phyloP scores from a whole-genome alignment of 2,888 invertebrate genomes.

The Tachystola acroxantha region DNA sequence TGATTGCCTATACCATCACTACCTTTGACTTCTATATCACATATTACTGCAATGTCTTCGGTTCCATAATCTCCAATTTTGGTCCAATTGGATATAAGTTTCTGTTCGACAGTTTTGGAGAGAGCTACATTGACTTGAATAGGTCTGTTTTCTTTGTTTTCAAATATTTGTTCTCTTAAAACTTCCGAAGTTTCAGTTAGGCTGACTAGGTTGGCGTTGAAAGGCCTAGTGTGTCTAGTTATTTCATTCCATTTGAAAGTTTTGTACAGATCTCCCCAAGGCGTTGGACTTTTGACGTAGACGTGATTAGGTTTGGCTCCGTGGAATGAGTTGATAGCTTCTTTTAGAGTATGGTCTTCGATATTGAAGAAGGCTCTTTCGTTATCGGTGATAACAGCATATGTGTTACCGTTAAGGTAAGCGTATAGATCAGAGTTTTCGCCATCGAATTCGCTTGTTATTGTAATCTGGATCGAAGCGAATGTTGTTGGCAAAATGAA shows the following conservation, averaged over 20 bases:
- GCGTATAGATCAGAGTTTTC: slow-evolving; percentile 17
- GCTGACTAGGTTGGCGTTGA: slow-evolving; percentile 18
- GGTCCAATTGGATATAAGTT: background rate
- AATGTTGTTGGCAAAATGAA: slow-evolving; percentile 17
- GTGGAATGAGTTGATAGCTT: slow-evolving; percentile 20
- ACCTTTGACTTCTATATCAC: background rate
- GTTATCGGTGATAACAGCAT: slow-evolving; percentile 21
- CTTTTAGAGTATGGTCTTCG: slow-evolving; percentile 24
- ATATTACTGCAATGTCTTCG: background rate
- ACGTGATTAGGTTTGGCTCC: slow-evolving; percentile 24
- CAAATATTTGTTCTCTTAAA: background rate
- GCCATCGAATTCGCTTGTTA: slow-evolving; percentile 17
- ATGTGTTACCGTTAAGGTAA: slow-evolving; percentile 5
- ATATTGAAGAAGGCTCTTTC: slow-evolving; percentile 27
- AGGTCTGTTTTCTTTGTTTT: slow-evolving; percentile 19
- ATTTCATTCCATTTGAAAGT: slow-evolving; percentile 27
- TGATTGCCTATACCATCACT: background rate
- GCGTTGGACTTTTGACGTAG: slow-evolving; percentile 27
- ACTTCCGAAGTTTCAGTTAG: background rate
- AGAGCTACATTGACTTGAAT: slow-evolving; percentile 4
- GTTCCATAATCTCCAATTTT: background rate
- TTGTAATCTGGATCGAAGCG: slow-evolving; percentile 19
- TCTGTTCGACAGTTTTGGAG: background rate
- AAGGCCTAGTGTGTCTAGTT: slow-evolving; percentile 22
- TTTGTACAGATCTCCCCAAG: slow-evolving; percentile 30